phyloP scores from a whole-genome alignment of 1,140 invertebrate genomes.

The Caenorhabditis briggsae region DNA sequence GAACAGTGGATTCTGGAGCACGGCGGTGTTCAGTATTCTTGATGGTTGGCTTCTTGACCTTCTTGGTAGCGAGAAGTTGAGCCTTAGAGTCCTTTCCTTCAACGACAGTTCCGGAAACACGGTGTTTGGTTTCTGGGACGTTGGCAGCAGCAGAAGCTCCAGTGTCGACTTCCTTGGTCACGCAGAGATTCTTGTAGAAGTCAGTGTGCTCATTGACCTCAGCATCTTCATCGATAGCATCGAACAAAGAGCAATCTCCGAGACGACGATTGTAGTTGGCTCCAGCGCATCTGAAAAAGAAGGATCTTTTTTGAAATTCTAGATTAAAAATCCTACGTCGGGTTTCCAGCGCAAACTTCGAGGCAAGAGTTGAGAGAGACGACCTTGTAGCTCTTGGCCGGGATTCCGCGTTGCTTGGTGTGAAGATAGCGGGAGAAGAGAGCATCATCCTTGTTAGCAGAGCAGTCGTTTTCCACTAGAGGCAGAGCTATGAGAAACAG shows the following conservation, averaged over 20 bases:
- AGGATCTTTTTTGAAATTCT: neutral
- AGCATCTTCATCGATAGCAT: conserved; percentile 67
- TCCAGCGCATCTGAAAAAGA: conserved; percentile 69
- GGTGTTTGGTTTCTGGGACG: conserved; percentile 68
- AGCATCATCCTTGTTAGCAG: conserved; percentile 71
- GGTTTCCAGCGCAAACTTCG: conserved; percentile 70
- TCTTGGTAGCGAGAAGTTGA: conserved; percentile 52
- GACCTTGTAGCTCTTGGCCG: conserved; percentile 67
- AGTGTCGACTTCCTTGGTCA: conserved; percentile 71
- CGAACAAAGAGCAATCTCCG: conserved; percentile 73
- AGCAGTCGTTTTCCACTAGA: conserved; percentile 66
- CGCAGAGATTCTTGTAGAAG: conserved; percentile 77
- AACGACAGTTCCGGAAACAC: conserved; percentile 56
- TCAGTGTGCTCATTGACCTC: conserved; percentile 75
- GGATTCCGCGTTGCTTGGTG: conserved; percentile 73
- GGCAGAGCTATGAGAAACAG: conserved; percentile 59
- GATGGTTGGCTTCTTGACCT: conserved; percentile 68
- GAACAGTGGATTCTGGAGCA: conserved; percentile 59
- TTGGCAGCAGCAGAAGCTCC: conserved; percentile 72
- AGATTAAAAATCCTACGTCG: conserved; percentile 56
- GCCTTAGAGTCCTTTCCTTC: conserved; percentile 52
- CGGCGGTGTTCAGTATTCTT: conserved; percentile 65
- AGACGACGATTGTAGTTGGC: conserved; percentile 78
- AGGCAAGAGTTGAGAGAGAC: conserved; percentile 74
- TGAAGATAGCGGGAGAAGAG: conserved; percentile 76